Evolutionary conservation across 2,888 invertebrate genomes (phyloP), one percentile per base, ranked within the genome.

Genomic region (Tetrapedia diversipes): DNA sequence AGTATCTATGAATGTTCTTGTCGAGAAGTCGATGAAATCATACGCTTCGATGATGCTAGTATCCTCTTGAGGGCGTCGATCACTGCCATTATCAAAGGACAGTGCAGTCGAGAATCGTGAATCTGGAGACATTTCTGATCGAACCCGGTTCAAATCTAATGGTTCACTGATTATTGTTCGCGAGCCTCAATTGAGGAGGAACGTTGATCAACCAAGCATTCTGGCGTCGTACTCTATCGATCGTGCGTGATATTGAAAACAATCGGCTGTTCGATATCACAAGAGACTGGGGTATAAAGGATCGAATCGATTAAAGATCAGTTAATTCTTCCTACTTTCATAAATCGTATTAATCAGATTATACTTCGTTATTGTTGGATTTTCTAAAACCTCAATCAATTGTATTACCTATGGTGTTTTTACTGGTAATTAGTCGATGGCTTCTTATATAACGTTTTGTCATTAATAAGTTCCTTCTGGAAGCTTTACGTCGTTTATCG

Each of bases 101-200:
- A 56, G 8, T 37, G n/a, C 11, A 16, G 32, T 32, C 32, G 41
- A 53, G 43, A 37, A 59, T 60, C 41, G 29, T 11, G 27, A 43
- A 43, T 66, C 37, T 39, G 24, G 43, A 43, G 56, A 66, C 71
- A 45, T 65, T 72, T 59, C 75, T 39, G 37, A 56, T 75, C 56
- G 37, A 66, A 34, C 56, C 53, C 49, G 43, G 37, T 61, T 43
- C 65, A 43, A 72, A 72, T 68, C 73, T 63, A 64, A 59, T 64
- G 68, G 64, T 49, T 74, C 64, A 56, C n/a, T 54, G 68, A 73
- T 68, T 65, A 68, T 77, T 74, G 54, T 59, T 53, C 53, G 47
- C n/a, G 47, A 64, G 49, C 60, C 39, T 24, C 73, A 49, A 67
- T 53, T 68, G 53, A 64, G 49, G 53, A 64, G 49, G n/a, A 27